phyloP scores from a whole-genome alignment of 2,113 vertebrate species.

The Stictonetta naevosa region DNA sequence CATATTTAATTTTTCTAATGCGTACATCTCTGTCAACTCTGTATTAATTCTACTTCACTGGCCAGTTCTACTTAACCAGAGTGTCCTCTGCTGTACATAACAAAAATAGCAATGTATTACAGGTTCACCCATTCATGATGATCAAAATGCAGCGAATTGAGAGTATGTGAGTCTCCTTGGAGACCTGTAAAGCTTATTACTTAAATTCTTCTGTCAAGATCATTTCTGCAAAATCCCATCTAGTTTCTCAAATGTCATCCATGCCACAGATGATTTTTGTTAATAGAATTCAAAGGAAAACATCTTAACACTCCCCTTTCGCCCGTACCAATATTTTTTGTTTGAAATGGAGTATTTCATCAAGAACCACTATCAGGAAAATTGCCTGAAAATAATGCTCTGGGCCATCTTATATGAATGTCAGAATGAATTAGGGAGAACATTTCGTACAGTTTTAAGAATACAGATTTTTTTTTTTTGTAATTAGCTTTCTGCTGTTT shows the following conservation, averaged over 20 bases:
- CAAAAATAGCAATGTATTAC: conserved; percentile 24
- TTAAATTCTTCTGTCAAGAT: not conserved
- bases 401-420: not conserved
- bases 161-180: not conserved
- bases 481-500: not conserved
- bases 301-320: not conserved
- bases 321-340: not conserved
- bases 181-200: not conserved
- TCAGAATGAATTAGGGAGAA: not conserved
- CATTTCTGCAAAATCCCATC: not conserved
- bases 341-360: not conserved
- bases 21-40: not conserved
- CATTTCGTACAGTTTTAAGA: not conserved
- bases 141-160: not conserved
- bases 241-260: not conserved
- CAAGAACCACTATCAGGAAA: not conserved
- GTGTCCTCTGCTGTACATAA: conserved; percentile 53
- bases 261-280: not conserved
- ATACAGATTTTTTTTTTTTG: not conserved
- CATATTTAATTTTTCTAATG: not conserved
- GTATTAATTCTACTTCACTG: not conserved
- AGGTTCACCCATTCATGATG: not conserved
- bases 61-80: conserved; percentile 20
- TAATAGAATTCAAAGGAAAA: not conserved
- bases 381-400: not conserved